Percentiles rank a stretch among this genome's conserved stretches.
Evolutionary conservation across 92 coral and sea anemone genomes (phyloP).

Genomic region (Muricea muricata): DNA sequence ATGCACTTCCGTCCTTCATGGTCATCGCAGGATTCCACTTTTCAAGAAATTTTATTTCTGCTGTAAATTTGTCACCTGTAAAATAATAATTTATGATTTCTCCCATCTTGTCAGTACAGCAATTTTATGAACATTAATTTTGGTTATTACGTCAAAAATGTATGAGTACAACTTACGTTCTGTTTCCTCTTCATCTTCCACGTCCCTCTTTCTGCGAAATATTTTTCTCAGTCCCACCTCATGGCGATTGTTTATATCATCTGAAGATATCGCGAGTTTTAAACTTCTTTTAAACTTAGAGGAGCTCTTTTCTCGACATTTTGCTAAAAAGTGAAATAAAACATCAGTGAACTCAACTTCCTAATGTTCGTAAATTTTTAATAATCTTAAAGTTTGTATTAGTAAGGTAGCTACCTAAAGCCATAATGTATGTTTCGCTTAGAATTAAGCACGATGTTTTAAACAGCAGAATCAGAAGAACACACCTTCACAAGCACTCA

Average conservation of each 20-base stretch:
- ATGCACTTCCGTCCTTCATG: conserved; percentile 71
- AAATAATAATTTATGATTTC: no score
- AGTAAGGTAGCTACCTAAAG: no score
- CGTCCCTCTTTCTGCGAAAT: conserved; percentile 10
- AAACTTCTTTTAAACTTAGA: conserved; percentile 4
- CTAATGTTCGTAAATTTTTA: no score
- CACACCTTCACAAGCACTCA: conserved; percentile 4
- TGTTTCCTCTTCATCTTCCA: neutral
- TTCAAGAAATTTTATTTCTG: conserved; percentile 82
- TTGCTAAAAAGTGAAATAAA: neutral
- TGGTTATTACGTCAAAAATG: no score
- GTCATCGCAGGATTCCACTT: conserved; percentile 84
- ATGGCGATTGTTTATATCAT: neutral
- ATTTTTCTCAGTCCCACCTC: neutral
- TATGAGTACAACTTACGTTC: conserved; percentile 18
- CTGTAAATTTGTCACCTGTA: conserved; percentile 56
- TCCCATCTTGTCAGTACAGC: no score
- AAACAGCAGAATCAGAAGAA: neutral
- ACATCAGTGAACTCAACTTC: no score
- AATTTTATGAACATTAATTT: no score
- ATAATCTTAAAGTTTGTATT: no score
- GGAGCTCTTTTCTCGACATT: conserved; percentile 6
- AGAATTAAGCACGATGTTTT: neutral
- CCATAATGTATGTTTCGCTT: neutral
- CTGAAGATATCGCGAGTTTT: neutral